Conservation (phyloP, 2,888 invertebrate genomes). For the Ommatoiulus sabulosus region DNA sequence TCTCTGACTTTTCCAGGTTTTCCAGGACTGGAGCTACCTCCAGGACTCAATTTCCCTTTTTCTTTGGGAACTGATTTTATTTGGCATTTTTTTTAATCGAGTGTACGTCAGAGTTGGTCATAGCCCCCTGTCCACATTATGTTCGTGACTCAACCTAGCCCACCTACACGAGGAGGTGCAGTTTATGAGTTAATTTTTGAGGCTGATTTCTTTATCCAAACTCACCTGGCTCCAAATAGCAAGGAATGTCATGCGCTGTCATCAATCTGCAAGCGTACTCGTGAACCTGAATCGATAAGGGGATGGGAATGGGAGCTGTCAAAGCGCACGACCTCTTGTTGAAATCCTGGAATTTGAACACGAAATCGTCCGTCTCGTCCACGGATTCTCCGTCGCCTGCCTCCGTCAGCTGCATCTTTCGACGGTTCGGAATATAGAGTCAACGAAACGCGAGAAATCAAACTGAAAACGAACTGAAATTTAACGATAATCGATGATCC, state of each 20-base stretch:
- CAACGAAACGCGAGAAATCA: background rate
- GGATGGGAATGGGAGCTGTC: slow-evolving; percentile 57
- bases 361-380: slow-evolving; percentile 45
- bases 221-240: slow-evolving; percentile 76
- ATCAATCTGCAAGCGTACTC: slow-evolving; percentile 78
- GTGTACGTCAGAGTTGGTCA: no score
- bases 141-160: no score
- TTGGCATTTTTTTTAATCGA: no score
- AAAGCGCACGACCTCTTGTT: slow-evolving; percentile 1
- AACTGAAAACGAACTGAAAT: background rate
- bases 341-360: slow-evolving; percentile 48
- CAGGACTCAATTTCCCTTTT: no score
- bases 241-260: slow-evolving; percentile 77
- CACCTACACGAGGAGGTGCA: no score
- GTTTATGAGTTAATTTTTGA: no score
- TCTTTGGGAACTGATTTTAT: no score
- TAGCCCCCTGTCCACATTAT: no score
- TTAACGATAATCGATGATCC: background rate
- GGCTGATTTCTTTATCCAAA: no score
- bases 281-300: slow-evolving; percentile 64
- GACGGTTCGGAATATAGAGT: background rate
- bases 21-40: no score
- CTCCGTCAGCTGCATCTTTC: background rate
- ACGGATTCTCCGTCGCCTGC: background rate
- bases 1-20: no score